Evolutionary conservation across 92 coral and sea anemone genomes (phyloP), one percentile per base, ranked within the genome.

Genomic region (Zoanthus solanderi): DNA sequence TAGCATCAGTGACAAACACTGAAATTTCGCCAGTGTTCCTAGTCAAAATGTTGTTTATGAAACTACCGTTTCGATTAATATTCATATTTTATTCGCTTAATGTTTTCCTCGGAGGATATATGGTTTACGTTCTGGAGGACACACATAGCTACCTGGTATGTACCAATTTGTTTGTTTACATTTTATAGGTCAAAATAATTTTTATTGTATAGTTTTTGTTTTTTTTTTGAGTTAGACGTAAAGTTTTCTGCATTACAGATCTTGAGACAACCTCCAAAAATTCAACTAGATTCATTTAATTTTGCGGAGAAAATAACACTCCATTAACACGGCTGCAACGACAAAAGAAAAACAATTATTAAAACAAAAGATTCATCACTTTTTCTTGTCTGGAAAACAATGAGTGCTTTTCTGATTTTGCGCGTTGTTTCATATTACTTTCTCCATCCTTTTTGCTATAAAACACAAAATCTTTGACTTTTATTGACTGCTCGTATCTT

Each of bases 1-100:
- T 97, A 34, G 99, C 99, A 2, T 97, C 99, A 14, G 98, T 97
- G 9, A 97, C 98, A 28, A 90, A 93, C 72, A 97, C 99, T 17
- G 99, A 97, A 48, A 92, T 97, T 7, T 92, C 98, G 28, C 92
- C 98, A 32, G 85, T 91, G 75, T 97, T 97, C 89, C 90, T 97
- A 46, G 93, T 95, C 75, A 97, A 97, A 73, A 92, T 96, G 32
- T 94, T 91, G 68, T 94, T 97, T n/a, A 92, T 95, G 86, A 95
- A 94, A 85, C 88, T 91, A 78, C 99, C 99, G 14, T 97, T 94
- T 88, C 71, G 90, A 50, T 87, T 97, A 29, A 95, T 95, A 58
- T 89, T 94, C 32, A 93, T 93, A 23, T 92, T 96, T 58, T 97
- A 97, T 78, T 67, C 95, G 29, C 93, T 97, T 16, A 97, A 95